phyloP scores from a whole-genome alignment of 2,113 vertebrate genomes.

The Odobenus rosmarus region DNA sequence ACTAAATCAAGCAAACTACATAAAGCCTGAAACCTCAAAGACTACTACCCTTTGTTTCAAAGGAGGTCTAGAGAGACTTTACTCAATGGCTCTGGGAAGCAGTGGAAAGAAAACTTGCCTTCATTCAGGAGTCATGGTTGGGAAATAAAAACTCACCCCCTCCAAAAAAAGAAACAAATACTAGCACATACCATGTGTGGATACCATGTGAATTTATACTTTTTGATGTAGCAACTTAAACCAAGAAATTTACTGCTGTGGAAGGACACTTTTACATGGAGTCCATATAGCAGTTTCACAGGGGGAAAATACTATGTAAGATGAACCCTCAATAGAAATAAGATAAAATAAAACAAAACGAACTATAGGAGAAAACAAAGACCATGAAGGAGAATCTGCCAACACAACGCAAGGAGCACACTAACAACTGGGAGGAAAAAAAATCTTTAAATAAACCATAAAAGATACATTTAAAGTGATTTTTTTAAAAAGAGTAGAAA shows the following conservation, averaged over 20 bases:
- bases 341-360: not conserved
- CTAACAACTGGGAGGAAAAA: not conserved
- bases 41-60: not conserved
- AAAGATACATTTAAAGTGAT: not conserved
- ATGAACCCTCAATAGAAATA: not conserved
- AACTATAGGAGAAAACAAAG: not conserved
- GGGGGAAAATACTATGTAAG: not conserved
- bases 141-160: accelerated
- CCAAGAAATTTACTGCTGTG: not conserved
- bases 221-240: not conserved
- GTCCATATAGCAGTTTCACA: not conserved
- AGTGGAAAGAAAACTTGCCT: not conserved
- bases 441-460: not conserved
- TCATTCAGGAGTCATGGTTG: not conserved
- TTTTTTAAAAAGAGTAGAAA: not conserved
- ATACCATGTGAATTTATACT: not conserved
- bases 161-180: not conserved
- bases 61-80: not conserved
- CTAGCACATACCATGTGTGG: too few relatives aligned
- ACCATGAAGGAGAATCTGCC: not conserved
- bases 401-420: not conserved
- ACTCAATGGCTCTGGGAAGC: not conserved
- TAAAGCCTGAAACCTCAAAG: not conserved
- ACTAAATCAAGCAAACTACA: not conserved
- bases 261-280: not conserved